phyloP scores from a whole-genome alignment of 2,797 vertebrate genomes.

The Myotis daubentonii region DNA sequence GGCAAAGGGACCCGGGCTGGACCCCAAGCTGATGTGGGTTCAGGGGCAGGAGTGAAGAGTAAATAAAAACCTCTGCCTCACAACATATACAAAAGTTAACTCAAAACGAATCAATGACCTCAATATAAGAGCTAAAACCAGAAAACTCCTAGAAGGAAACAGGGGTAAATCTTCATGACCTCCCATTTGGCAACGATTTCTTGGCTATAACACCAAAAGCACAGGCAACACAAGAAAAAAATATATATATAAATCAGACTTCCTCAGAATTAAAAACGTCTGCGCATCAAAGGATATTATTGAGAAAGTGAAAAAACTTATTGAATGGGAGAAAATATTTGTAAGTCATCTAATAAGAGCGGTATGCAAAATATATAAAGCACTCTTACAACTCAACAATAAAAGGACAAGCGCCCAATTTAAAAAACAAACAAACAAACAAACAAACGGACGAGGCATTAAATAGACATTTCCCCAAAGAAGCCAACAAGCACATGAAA shows the following conservation, averaged over 20 bases:
- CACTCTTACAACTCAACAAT: background rate
- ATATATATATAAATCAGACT: background rate
- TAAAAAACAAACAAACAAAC: conserved; percentile 32
- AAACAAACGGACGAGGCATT: background rate
- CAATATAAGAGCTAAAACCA: background rate
- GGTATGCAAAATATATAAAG: conserved; percentile 32
- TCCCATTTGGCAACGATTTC: background rate
- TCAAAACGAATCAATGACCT: background rate
- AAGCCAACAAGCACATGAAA: background rate
- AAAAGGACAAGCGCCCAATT: background rate
- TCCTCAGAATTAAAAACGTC: background rate
- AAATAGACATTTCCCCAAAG: conserved; percentile 5
- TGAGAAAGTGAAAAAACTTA: background rate
- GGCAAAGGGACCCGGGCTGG: background rate
- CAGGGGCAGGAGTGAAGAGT: background rate
- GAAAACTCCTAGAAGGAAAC: conserved; percentile 1
- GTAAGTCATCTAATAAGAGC: background rate
- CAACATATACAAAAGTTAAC: background rate
- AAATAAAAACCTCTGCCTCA: background rate
- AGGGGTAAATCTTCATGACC: background rate
- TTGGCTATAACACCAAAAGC: background rate
- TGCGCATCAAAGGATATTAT: background rate
- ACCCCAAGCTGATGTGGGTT: background rate
- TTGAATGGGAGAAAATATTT: conserved; percentile 27
- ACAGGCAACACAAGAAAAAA: background rate